Evolutionary conservation across 2,113 vertebrate species (phyloP).

Genomic region (Leptodactylus fuscus): DNA sequence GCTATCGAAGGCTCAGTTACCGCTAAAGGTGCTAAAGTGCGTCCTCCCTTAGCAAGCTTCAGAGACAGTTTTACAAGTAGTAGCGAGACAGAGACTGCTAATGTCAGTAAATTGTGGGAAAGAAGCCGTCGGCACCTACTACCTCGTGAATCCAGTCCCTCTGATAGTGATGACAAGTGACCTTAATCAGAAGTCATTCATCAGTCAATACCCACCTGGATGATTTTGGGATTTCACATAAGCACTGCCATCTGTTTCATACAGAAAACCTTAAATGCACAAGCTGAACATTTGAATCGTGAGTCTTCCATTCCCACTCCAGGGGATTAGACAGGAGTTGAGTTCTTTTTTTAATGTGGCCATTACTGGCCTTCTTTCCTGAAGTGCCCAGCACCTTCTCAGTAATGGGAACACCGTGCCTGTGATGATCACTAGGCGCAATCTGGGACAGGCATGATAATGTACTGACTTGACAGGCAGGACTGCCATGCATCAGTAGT

Average conservation of each 20-base stretch:
- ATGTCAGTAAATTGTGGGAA: conserved; percentile 93
- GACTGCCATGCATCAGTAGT: conserved; percentile 17
- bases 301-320: conserved; percentile 30
- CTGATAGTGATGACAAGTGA: conserved; percentile 85
- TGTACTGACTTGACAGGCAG: not conserved
- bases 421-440: conserved; percentile 22
- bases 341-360: not conserved
- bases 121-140: conserved; percentile 84
- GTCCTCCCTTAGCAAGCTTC: conserved; percentile 94
- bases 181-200: conserved; percentile 74
- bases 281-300: conserved; percentile 23
- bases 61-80: conserved; percentile 90
- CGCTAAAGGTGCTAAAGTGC: conserved; percentile 90
- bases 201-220: not conserved
- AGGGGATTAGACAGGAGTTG: not conserved
- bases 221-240: conserved; percentile 10
- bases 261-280: conserved; percentile 10
- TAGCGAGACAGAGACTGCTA: conserved; percentile 89
- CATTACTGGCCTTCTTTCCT: not conserved
- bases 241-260: conserved; percentile 10
- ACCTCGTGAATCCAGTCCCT: conserved; percentile 81
- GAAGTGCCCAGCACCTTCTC: not conserved
- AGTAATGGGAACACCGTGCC: not conserved
- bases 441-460: not conserved
- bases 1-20: conserved; percentile 96